Base-by-base conservation (phyloP, 2,888 invertebrate species). In the Epistrophe eligans region DNA sequence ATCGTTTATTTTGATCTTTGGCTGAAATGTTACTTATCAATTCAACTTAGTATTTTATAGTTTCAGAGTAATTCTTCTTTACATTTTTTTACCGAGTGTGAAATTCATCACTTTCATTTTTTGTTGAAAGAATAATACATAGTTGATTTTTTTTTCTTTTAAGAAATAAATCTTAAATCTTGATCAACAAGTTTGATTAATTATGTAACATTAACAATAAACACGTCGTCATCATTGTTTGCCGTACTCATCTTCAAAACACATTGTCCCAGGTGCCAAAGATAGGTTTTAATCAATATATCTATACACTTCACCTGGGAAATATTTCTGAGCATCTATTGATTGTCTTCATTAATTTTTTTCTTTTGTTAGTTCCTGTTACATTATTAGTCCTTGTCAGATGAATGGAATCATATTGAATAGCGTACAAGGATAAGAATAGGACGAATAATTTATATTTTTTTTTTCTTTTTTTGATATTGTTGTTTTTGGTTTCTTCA, bases 141-240 rank as follows among this genome's bases (percentile, higher is more conserved):
- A 35, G 35, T 35, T 35, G 35, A 35, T 35, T 45, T 5, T 1
- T 66, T 3, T 19, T 40, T n/a, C n/a, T n/a, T 24, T 11, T 24
- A 9, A 10, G 3, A 62, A 24, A 66, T 66, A 17, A 48, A 66
- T 50, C 35, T 67, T 66, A 17, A 48, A 66, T 50, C 35, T 67
- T 67, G 67, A 67, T 45, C 45, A 45, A n/a, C 67, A 67, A 67
- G 67, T 67, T 67, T 67, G 67, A 67, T 67, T 67, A 67, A 67
- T 67, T 50, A 50, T 32, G 15, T 67, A 28, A 35, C 32, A 67
- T 67, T 50, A 19, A 38, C 45, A 48, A 67, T 67, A 67, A 48
- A 50, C 48, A 43, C 28, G 4, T 64, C 40, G 8, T 60, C 62
- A 43, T 66, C 45, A n/a, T 45, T 11, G 45, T 43, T 15, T 35